Percentiles rank a stretch among this genome's conserved stretches.
Conservation (phyloP, 2,797 vertebrate species). For the Galagoides demidoff region DNA sequence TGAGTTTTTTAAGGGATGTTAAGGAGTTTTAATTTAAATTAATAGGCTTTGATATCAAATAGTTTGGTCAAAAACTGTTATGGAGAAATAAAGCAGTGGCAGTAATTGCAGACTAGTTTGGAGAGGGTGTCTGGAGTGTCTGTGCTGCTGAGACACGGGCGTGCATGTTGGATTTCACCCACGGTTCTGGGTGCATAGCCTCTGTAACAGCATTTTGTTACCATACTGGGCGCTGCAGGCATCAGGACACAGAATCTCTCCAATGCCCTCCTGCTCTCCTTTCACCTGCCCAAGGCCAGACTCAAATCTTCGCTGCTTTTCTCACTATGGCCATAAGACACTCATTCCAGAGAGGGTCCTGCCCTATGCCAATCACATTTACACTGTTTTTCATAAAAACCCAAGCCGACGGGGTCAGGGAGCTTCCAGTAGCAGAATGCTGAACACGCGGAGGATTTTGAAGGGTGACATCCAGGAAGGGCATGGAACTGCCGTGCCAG, state of each 20-base stretch:
- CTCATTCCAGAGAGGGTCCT: neutral
- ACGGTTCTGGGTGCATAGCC: neutral
- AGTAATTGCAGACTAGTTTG: neutral
- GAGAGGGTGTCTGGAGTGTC: neutral
- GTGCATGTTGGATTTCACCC: neutral
- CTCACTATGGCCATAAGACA: neutral
- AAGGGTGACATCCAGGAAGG: neutral
- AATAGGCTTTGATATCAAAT: neutral
- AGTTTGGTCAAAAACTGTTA: slow-evolving; percentile 32
- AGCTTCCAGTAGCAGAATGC: neutral
- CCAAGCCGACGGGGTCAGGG: neutral
- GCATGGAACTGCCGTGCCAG: neutral
- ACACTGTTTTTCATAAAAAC: neutral
- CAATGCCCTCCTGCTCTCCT: neutral
- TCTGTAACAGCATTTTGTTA: neutral
- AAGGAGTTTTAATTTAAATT: neutral
- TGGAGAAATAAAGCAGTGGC: neutral
- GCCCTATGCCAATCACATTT: neutral
- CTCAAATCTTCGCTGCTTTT: neutral
- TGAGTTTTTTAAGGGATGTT: neutral
- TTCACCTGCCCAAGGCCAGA: neutral
- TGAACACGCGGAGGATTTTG: neutral
- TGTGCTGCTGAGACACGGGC: neutral
- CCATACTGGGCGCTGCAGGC: neutral
- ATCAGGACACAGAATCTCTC: neutral